Evolutionary conservation across 1,140 invertebrate species (phyloP).

Genomic region (Temnothorax longispinosus): DNA sequence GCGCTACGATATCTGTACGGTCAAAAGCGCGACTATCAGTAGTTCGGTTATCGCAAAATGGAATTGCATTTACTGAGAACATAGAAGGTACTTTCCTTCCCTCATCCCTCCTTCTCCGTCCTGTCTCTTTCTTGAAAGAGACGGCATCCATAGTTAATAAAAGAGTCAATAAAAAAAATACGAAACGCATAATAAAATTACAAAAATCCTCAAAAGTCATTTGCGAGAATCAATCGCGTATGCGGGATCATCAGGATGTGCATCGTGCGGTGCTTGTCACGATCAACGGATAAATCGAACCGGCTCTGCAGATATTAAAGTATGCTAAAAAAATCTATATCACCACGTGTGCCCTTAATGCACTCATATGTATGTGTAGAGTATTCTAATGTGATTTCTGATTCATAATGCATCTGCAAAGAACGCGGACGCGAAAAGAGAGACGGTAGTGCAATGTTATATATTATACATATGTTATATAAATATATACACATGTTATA

Average conservation of each 20-base stretch:
- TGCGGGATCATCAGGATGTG: slow-evolving; percentile 30
- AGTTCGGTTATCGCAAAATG: background rate
- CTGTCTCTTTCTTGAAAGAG: background rate
- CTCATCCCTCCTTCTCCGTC: background rate
- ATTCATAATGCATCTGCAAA: slow-evolving; percentile 79
- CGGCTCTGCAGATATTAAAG: slow-evolving; percentile 73
- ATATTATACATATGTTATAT: background rate
- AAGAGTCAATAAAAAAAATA: background rate
- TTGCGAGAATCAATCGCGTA: background rate
- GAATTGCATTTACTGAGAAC: background rate
- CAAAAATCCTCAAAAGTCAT: background rate
- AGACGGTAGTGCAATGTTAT: slow-evolving; percentile 9
- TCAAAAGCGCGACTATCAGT: background rate
- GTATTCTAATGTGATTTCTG: slow-evolving; percentile 80
- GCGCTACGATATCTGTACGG: background rate
- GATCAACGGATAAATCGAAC: slow-evolving; percentile 76
- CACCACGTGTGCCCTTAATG: slow-evolving; percentile 79
- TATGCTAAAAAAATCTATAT: slow-evolving; percentile 78
- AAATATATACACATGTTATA: background rate
- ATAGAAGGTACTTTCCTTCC: background rate
- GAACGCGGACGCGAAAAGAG: slow-evolving; percentile 27
- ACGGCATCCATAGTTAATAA: background rate
- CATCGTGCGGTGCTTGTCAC: slow-evolving; percentile 32
- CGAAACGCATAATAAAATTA: background rate
- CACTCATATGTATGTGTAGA: slow-evolving; percentile 79